Evolutionary conservation across 2,113 vertebrate species (phyloP), one percentile per base, ranked within the genome.

Genomic region (Todiramphus saurophagus): DNA sequence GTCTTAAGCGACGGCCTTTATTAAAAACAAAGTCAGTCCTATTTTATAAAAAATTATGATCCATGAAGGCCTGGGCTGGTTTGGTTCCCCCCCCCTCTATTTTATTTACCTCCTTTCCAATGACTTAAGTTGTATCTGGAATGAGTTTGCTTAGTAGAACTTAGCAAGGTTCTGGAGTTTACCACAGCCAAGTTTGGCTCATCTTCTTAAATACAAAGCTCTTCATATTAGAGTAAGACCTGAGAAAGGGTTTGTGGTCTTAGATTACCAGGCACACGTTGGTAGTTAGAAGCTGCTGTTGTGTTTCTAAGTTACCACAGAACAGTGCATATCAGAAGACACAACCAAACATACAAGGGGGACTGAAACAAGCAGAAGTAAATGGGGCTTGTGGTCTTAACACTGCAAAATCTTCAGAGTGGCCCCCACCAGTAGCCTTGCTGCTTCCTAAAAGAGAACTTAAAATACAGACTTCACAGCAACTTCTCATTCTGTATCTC

Each of bases 11-110:
- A 94, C 1, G 2, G 63, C 24, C 39, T 80, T 70, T 63, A 62
- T 41, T 56, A 77, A 93, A 90, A 91, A 44, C 43, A 73, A 93
- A 83, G 11, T 64, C 60, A n/a, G 14, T 41, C 37, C 72, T 90
- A 50, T 35, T 84, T 87, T 66, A 33, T 33, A 86, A 68, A 68
- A 66, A 95, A 62, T 70, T 41, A 59, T 35, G 27, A 59, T 75
- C 67, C 50, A 20, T 53, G 92, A 48, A 80, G 39, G 37, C 6
- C n/a, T 43, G 13, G 20, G 28, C 28, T 89, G 23, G 39, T 41
- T 41, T 41, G 41, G 41, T 37, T 37, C 37, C 37, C 37, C 37
- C 44, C 46, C 46, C 19, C 46, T 20, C 46, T 20, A 0, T 28
- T 83, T 81, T 63, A 19, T 68, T 87, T 37, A 16, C 59, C 60